Evolutionary conservation across 2,888 invertebrate genomes (phyloP), one percentile per base, ranked within the genome.

Genomic region (Drosophila merina): DNA sequence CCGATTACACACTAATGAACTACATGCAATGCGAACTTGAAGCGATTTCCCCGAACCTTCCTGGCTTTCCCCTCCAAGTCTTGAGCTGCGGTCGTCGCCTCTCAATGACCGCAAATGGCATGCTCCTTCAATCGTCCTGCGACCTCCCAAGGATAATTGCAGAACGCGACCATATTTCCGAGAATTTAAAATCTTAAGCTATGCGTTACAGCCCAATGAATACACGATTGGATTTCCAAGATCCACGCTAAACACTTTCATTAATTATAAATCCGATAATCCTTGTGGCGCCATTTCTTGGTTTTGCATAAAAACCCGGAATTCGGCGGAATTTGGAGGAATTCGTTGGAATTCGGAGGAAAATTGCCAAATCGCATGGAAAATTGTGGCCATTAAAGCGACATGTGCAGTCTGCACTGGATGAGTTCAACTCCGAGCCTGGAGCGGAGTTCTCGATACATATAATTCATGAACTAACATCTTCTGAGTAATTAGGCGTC

Each of bases 1-100:
- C 59, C 74, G 63, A 75, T 77, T 77, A 77, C 63, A 69, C 52
- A 66, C 76, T 77, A 77, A 77, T 77, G 76, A 77, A 77, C 56
- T 76, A 62, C 58, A 52, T 60, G 59, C 57, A 54, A 1, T 57
- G 36, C 28, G 50, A 48, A 30, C 26, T 42, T 9, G 25, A 26
- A 8, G 14, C n/a, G 9, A 9, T 10, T 33, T 26, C 26, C 7
- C 7, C 36, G 28, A 28, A 5, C 26, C 45, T 20, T 33, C 25
- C 9, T 10, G 30, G 28, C 28, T 28, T 28, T 6, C 7, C 7
- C 26, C 9, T 50, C 20, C 14, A 12, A 54, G 25, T 45, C 54
- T 50, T 40, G 55, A 50, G 55, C 51, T 69, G 69, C n/a, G 69
- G 69, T 59, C 50, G 31, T 14, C 31, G 51, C 10, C 40, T 7